Conservation (phyloP, 1,140 invertebrate species). For the Drosophila yakuba region DNA sequence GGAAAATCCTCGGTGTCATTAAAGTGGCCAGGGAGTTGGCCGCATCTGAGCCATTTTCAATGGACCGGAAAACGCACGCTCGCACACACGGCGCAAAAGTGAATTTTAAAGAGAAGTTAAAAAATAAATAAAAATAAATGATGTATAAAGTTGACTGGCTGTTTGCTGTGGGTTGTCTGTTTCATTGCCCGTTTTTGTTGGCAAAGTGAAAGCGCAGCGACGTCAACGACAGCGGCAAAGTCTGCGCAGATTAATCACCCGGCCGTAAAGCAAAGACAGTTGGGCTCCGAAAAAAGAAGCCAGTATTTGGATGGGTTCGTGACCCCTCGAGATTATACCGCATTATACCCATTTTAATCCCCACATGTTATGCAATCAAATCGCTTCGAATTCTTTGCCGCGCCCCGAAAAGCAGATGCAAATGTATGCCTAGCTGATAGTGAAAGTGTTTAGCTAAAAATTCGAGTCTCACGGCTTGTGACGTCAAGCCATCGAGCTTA, state of each 20-base stretch:
- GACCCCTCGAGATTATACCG: conserved; percentile 46
- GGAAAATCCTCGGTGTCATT: conserved; percentile 61
- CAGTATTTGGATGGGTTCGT: conserved; percentile 46
- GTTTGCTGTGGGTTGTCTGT: conserved; percentile 4
- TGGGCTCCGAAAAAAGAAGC: conserved; percentile 23
- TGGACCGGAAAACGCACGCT: conserved; percentile 70
- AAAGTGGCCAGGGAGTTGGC: conserved; percentile 45
- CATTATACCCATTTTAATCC: conserved; percentile 9
- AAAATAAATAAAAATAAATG: conserved; percentile 67
- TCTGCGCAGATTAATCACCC: conserved; percentile 73
- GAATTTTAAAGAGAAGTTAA: conserved; percentile 62
- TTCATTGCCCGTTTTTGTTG: conserved; percentile 30
- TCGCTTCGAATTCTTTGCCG: conserved; percentile 58
- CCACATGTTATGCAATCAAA: conserved; percentile 34
- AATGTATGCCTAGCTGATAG: conserved; percentile 60
- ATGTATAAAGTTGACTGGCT: conserved; percentile 52
- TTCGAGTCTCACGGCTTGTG: conserved; percentile 65
- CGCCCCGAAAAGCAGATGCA: conserved; percentile 43
- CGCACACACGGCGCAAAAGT: conserved; percentile 52
- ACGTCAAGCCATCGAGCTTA: conserved; percentile 60
- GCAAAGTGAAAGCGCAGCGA: conserved; percentile 75
- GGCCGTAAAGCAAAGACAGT: conserved; percentile 45
- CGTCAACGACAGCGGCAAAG: conserved; percentile 39
- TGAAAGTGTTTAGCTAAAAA: conserved; percentile 74
- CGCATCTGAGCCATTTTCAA: conserved; percentile 62